Conservation (phyloP, 2,113 vertebrate genomes). For the Pedetes capensis region DNA sequence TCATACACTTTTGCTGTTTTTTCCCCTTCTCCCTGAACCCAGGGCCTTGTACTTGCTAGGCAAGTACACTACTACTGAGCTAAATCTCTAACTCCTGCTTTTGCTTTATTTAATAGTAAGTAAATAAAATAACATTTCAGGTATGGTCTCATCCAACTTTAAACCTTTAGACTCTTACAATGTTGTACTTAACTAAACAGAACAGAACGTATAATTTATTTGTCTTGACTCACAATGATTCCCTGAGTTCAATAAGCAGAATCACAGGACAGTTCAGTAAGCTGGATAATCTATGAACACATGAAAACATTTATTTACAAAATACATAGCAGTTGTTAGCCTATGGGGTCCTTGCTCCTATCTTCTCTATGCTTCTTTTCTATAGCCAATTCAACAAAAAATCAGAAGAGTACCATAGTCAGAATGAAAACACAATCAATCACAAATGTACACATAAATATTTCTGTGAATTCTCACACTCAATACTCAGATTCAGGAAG, state of each 20-base stretch:
- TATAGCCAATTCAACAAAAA: background rate
- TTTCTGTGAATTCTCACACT: accelerated
- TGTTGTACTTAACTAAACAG: constrained; percentile 9
- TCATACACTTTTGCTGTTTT: too few species aligned
- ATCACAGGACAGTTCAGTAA: background rate
- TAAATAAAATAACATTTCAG: constrained; percentile 22
- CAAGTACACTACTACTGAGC: too few species aligned
- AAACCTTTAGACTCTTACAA: background rate
- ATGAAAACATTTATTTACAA: background rate
- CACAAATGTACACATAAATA: background rate
- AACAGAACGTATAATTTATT: background rate
- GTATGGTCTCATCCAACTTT: background rate
- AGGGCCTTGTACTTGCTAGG: too few species aligned
- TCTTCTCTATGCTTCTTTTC: background rate
- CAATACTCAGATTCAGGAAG: constrained; percentile 80
- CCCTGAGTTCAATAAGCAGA: background rate
- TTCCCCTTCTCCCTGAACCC: too few species aligned
- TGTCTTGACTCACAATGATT: background rate
- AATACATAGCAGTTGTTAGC: background rate
- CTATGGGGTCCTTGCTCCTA: background rate
- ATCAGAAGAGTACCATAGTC: background rate
- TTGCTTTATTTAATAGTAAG: background rate
- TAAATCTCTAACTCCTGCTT: too few species aligned
- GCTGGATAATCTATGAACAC: background rate
- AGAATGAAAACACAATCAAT: background rate